These are phyloP conservation scores for Drosophila orena DNA, from an alignment of 1,140 invertebrate genomes.

Conservation along the genomic window DNA sequence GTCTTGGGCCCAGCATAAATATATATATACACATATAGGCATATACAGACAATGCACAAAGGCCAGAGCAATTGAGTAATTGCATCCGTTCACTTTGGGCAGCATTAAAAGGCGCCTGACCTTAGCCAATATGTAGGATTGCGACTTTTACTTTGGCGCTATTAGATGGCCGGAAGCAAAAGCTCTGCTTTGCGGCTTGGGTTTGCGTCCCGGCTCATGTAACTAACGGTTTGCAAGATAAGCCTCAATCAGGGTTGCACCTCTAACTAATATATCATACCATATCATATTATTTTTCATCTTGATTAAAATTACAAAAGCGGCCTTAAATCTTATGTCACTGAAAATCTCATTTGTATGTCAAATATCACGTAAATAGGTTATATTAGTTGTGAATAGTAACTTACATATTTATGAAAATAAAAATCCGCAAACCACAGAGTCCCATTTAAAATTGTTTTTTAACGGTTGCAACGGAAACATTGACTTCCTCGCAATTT, in stretches of 20 bases:
- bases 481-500: not conserved
- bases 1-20: conserved; percentile 53
- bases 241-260: not conserved
- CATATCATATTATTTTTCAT: too few species aligned
- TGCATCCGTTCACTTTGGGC: conserved; percentile 73
- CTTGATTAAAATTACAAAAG: too few species aligned
- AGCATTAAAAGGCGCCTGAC: conserved; percentile 46
- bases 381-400: too few species aligned
- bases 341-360: too few species aligned
- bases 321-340: too few species aligned
- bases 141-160: conserved; percentile 35
- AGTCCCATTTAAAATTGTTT: not conserved
- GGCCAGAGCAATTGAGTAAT: conserved; percentile 61
- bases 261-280: too few species aligned
- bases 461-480: not conserved
- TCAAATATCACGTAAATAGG: too few species aligned
- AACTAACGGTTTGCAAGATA: conserved; percentile 13
- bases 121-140: conserved; percentile 58
- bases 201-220: conserved; percentile 18
- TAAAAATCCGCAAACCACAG: not conserved
- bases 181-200: conserved; percentile 10
- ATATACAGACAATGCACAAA: conserved; percentile 39
- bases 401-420: too few species aligned
- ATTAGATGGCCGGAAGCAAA: conserved; percentile 27
- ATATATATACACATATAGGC: not conserved